Percentiles rank a stretch among this genome's conserved stretches.
Evolutionary conservation across 2,113 vertebrate species (phyloP).

Genomic region (Podarcis raffonei): DNA sequence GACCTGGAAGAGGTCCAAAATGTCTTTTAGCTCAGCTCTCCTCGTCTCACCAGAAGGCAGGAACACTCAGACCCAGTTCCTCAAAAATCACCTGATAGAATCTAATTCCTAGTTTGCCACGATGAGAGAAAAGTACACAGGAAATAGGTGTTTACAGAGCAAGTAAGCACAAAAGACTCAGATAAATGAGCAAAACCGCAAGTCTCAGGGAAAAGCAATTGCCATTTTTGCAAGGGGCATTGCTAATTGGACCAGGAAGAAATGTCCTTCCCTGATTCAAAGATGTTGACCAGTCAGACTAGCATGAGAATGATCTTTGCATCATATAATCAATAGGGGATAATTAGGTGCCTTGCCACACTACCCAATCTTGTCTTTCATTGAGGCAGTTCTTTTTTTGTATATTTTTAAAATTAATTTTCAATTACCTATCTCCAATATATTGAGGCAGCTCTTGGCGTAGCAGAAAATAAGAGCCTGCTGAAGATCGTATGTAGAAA

Average conservation of each 20-base stretch:
- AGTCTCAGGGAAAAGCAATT: neutral
- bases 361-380: neutral
- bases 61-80: neutral
- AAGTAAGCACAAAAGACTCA: neutral
- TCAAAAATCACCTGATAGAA: neutral
- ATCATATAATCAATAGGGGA: neutral
- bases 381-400: too few relatives aligned
- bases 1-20: neutral
- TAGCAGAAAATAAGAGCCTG: neutral
- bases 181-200: neutral
- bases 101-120: neutral
- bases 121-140: neutral
- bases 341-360: neutral
- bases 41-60: neutral
- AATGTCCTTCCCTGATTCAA: neutral
- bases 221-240: neutral
- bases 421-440: too few relatives aligned
- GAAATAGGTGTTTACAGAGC: neutral
- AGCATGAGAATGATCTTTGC: neutral
- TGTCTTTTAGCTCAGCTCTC: neutral
- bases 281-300: neutral
- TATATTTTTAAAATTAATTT: too few relatives aligned
- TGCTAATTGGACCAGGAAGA: neutral
- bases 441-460: too few relatives aligned
- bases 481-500: neutral